Evolutionary conservation across 2,888 invertebrate genomes (phyloP), one percentile per base, ranked within the genome.

Genomic region (Coleophora deauratella): DNA sequence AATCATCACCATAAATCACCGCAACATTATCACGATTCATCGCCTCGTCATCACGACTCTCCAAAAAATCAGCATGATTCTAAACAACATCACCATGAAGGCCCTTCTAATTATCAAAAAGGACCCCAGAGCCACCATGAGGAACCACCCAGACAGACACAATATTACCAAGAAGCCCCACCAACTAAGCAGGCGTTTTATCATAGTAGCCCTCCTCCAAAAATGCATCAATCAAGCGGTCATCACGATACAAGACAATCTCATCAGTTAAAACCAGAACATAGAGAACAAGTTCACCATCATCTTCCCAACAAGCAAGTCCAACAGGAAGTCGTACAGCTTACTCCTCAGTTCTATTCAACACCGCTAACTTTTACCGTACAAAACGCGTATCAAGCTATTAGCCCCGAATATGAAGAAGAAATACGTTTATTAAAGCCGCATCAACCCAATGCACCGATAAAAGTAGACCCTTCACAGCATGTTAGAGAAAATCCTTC

Each of bases 381-480:
- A 28, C 50, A 52, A 45, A 52, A 58, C 12, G 52, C 52, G n/a
- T 62, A 63, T 35, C 62, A 68, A 36, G 60, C 68, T 9, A 54
- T 71, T 46, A 57, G 62, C 7, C 70, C 59, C 11, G 63, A 79
- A 49, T 73, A 72, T 46, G 75, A 78, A 50, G 72, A 74, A 51
- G 66, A 79, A 42, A 69, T 78, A 40, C 59, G 57, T 15, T 47
- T 73, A 34, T 34, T 65, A 6, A 64, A 65, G 2, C 46, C 57
- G 2, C 60, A 67, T n/a, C 61, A 57, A 30, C 49, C 62, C n/a
- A 54, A 53, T 31, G 38, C 38, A 14, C 51, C 64, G 13, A 71
- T 77, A 48, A 67, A 68, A 49, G 71, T 72, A 6, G 62, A 78
- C 42, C 74, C 72, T 11, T 62, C 57, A 47, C 74, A 75, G 46